Evolutionary conservation across 2,888 invertebrate genomes (phyloP), one percentile per base, ranked within the genome.

Genomic region (Dendrolimus pini): DNA sequence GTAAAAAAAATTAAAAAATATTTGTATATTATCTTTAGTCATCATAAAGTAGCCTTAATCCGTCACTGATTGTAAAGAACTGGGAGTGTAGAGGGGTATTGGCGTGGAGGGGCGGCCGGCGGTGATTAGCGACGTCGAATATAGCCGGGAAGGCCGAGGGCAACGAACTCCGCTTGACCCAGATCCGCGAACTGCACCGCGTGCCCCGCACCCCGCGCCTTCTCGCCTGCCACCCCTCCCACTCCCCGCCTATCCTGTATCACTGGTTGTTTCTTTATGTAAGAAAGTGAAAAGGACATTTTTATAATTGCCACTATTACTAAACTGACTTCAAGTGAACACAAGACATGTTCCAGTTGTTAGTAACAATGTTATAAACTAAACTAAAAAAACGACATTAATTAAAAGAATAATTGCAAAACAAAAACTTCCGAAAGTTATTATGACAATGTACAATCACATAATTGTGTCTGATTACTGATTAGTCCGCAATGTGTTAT

Each of bases 131-230:
- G 85, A 81, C 81, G 82, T 83, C 85, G 78, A 88, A 89, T 89
- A 89, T 89, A 89, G 88, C 83, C 79, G 87, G 88, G 89, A 90
- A 89, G 89, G 89, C 89, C 89, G 89, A 88, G 89, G 87, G 88
- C 89, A 89, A 89, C 86, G 89, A 90, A 88, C 89, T 89, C 88
- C 70, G 89, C 84, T 84, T 89, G 90, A 89, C 90, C 90, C 74
- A 90, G 89, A 86, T 90, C 78, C 72, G 80, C 72, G 67, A 66
- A 68, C 63, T 63, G 63, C 65, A 61, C 69, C 70, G 68, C 72
- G 65, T 74, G 58, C 70, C 67, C 62, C 68, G 64, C 69, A n/a
- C 61, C 62, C 63, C 57, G 56, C 62, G 66, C 69, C 62, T 64
- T 58, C 62, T 56, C 68, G 30, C 30, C 30, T 6, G 30, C 30